Conservation (phyloP, 2,113 vertebrate genomes). For the Callipepla squamata region DNA sequence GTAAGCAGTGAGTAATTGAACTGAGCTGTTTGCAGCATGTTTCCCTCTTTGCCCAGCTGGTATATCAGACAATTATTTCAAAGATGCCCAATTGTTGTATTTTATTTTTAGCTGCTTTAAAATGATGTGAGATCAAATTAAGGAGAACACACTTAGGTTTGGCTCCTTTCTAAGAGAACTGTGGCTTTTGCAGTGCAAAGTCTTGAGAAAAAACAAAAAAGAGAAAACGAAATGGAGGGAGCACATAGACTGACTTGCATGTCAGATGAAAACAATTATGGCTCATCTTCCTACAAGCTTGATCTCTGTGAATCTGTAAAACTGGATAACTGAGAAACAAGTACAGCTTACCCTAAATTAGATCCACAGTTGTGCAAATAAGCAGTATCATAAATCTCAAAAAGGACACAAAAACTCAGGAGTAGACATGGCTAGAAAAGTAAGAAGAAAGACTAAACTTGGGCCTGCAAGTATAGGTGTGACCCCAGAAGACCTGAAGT, state of each 20-base stretch:
- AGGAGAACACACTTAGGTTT: background rate
- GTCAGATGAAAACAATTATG: background rate
- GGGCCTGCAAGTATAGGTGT: background rate
- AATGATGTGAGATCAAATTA: background rate
- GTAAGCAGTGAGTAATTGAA: slow-evolving; percentile 31
- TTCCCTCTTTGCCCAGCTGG: slow-evolving; percentile 19
- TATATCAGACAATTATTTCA: background rate
- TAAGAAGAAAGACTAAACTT: fast-evolving
- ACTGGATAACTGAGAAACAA: background rate
- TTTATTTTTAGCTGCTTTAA: slow-evolving; percentile 15
- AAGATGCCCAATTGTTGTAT: background rate
- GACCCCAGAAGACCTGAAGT: background rate
- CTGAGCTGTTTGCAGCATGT: slow-evolving; percentile 2
- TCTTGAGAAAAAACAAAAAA: background rate
- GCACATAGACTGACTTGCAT: background rate
- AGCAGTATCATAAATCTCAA: background rate
- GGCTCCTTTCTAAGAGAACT: background rate
- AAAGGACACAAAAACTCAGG: background rate
- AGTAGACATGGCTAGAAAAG: background rate
- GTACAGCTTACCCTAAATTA: background rate
- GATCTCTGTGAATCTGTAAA: background rate
- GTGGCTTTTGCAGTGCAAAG: background rate
- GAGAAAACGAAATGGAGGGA: background rate
- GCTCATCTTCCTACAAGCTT: background rate
- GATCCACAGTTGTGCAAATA: background rate